Conservation (phyloP, 2,888 invertebrate genomes). For the Ennomos fuscantarius region DNA sequence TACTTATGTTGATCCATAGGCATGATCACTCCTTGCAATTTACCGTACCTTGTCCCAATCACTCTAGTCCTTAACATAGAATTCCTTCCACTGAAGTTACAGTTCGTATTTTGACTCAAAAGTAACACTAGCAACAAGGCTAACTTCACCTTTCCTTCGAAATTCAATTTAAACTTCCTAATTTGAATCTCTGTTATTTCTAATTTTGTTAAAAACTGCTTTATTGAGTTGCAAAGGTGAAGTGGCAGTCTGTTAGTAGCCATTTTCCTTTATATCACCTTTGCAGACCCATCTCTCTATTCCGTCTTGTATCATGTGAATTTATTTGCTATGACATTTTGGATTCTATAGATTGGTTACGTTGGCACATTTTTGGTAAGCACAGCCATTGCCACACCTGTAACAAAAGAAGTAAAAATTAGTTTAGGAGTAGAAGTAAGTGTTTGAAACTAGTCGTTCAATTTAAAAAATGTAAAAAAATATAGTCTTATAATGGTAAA, state of each 20-base stretch:
- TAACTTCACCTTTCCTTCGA: constrained; percentile 59
- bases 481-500: too few relatives aligned
- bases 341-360: constrained; percentile 41
- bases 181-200: constrained; percentile 40
- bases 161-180: constrained; percentile 49
- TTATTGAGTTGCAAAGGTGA: constrained; percentile 81
- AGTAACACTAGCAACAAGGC: constrained; percentile 66
- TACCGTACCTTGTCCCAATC: constrained; percentile 93
- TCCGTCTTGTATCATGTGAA: constrained; percentile 48
- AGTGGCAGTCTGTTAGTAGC: constrained; percentile 76
- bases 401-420: constrained; percentile 52
- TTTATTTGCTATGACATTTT: constrained; percentile 49
- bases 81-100: constrained; percentile 82
- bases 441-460: too few relatives aligned
- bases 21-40: constrained; percentile 92
- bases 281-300: constrained; percentile 74
- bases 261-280: constrained; percentile 82
- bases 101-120: constrained; percentile 65
- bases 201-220: constrained; percentile 65
- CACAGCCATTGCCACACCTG: constrained; percentile 55
- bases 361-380: constrained; percentile 42
- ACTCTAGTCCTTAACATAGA: constrained; percentile 91
- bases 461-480: too few relatives aligned
- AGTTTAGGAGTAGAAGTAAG: constrained; percentile 7
- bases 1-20: constrained; percentile 92